phyloP scores from a whole-genome alignment of 2,797 vertebrate species.

The Iguana delicatissima region DNA sequence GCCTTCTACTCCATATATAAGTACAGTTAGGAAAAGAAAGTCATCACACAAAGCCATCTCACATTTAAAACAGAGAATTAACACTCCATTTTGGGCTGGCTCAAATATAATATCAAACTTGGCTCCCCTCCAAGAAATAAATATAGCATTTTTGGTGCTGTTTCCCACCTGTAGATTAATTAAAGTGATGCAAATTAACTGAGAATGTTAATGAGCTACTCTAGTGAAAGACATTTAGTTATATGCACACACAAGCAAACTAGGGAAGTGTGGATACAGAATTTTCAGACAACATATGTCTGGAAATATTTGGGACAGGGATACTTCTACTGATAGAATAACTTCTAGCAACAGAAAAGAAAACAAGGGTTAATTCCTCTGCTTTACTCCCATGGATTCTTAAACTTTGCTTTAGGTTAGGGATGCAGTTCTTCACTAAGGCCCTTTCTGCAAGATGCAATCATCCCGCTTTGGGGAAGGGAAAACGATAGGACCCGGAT shows the following conservation, averaged over 20 bases:
- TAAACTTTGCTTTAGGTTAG: no score
- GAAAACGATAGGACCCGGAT: no score
- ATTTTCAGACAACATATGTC: background rate
- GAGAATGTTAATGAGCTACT: background rate
- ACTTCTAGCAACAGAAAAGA: no score
- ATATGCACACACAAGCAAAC: background rate
- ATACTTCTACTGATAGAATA: no score
- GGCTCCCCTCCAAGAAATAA: background rate
- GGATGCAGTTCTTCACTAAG: no score
- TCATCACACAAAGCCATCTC: background rate
- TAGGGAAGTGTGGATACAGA: background rate
- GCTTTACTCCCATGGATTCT: no score
- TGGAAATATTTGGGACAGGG: no score
- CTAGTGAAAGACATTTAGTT: fast-evolving
- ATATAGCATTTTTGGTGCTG: background rate
- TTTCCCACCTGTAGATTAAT: fast-evolving
- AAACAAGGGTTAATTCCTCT: no score
- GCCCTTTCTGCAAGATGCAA: no score
- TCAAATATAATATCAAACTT: fast-evolving
- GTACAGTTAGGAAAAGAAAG: background rate
- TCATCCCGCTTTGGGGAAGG: no score
- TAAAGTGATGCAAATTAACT: fast-evolving
- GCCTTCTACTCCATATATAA: background rate
- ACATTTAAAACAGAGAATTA: background rate
- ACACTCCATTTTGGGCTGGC: background rate